Percentiles rank a stretch among this genome's conserved stretches.
phyloP scores from a whole-genome alignment of 2,797 vertebrate genomes.

The Melanotaenia parkinsoni region DNA sequence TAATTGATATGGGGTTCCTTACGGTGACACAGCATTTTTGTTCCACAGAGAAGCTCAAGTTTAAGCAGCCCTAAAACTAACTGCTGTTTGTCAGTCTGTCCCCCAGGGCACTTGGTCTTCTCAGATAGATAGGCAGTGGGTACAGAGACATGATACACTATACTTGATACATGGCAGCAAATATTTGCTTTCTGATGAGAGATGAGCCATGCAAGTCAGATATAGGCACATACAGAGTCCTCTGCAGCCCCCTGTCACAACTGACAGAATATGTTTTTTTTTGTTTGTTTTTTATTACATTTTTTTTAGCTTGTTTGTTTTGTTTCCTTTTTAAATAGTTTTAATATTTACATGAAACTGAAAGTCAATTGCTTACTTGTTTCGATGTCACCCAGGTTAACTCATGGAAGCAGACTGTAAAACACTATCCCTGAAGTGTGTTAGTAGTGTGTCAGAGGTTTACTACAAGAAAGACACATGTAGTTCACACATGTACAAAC shows the following conservation, averaged over 20 bases:
- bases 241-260: constrained; percentile 20
- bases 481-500: constrained; percentile 24
- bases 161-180: constrained; percentile 46
- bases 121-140: constrained; percentile 39
- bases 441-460: background rate
- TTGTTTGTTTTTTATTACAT: background rate
- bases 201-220: constrained; percentile 30
- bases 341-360: constrained; percentile 16
- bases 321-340: background rate
- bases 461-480: constrained; percentile 27
- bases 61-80: constrained; percentile 47
- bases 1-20: constrained; percentile 34
- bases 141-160: constrained; percentile 43
- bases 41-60: constrained; percentile 50
- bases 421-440: constrained; percentile 13
- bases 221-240: constrained; percentile 10
- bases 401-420: constrained; percentile 15
- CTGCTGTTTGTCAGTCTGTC: constrained; percentile 48
- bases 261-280: background rate
- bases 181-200: constrained; percentile 59
- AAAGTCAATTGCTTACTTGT: constrained; percentile 29
- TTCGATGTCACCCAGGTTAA: constrained; percentile 12
- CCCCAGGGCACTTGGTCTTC: constrained; percentile 27
- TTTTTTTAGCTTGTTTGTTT: background rate
- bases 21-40: constrained; percentile 60